Evolutionary conservation across 2,797 vertebrate genomes (phyloP), one percentile per base, ranked within the genome.

Genomic region (Squalus acanthias): DNA sequence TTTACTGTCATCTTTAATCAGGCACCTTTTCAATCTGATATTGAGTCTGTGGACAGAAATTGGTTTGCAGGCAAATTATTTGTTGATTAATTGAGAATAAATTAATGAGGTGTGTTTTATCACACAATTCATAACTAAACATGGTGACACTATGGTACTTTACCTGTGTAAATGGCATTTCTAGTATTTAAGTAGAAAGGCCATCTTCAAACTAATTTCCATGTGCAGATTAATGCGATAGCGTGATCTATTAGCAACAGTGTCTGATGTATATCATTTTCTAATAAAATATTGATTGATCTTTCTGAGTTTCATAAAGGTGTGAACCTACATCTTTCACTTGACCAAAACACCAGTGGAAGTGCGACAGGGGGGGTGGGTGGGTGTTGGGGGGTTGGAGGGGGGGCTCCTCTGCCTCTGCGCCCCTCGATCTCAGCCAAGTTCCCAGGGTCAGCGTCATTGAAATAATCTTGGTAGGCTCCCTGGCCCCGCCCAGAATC

Each of bases 1-100:
- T 95, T 72, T 33, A 95, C 46, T 95, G 94, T 95, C 94, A 76
- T 57, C 94, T 95, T 76, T 95, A 95, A 95, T 95, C 70, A 76
- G 50, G 94, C 26, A 95, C 67, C 70, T 95, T 95, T 95, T 95
- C 94, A 95, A 95, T 95, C 70, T 76, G 53, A 95, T 57, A 72
- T 29, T 60, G 94, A 76, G 50, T 53, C 70, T 74, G 10, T 76
- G 93, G 69, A 95, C 94, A 76, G 50, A 74, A n/a, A 95, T 95
- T 72, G 70, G 70, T 95, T 29, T 95, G 94, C 46, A 57, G 70
- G 70, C 94, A 95, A 95, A 95, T 95, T 95, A 95, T 95, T 95
- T 95, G 46, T 76, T 74, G 70, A 95, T 95, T 95, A 72, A 74
- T 76, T 95, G 94, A 33, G 69, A 74, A 95, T 95, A 76, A 72